A percentile compares a stretch with the other conserved stretches of the same genome.
phyloP scores from a whole-genome alignment of 2,888 invertebrate genomes.

The Portevinia maculata region DNA sequence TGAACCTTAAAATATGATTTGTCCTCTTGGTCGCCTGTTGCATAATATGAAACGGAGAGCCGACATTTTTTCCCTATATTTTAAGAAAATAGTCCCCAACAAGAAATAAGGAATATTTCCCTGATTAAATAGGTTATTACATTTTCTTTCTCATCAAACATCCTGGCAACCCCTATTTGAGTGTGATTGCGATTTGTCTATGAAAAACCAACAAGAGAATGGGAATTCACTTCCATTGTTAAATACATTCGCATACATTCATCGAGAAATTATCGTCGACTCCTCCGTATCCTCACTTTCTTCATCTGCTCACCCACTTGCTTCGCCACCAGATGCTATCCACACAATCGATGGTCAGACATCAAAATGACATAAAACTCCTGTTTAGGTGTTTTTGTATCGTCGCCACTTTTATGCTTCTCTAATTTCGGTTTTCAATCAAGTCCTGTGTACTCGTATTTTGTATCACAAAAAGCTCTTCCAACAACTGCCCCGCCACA shows the following conservation, averaged over 20 bases:
- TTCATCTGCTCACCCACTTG: not conserved
- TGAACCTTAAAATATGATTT: no score
- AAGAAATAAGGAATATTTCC: no score
- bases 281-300: not conserved
- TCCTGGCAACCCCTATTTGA: conserved; percentile 43
- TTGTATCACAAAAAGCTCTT: conserved; percentile 51
- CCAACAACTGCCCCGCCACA: conserved; percentile 1
- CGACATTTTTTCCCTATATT: no score
- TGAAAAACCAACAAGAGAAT: conserved; percentile 33
- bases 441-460: conserved; percentile 5
- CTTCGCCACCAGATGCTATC: not conserved
- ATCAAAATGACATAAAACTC: conserved; percentile 33
- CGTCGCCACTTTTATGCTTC: conserved; percentile 8
- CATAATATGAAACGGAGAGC: no score
- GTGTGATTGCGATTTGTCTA: conserved; percentile 58
- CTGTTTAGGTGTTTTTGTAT: conserved; percentile 10
- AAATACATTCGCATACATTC: conserved; percentile 19
- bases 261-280: not conserved
- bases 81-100: no score
- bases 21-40: no score
- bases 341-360: conserved; percentile 18
- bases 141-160: no score
- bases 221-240: conserved; percentile 36
- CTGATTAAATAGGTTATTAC: no score
- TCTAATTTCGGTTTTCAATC: conserved; percentile 41